Evolutionary conservation across 1,140 invertebrate genomes (phyloP), one percentile per base, ranked within the genome.

Genomic region (Hylaeus anthracinus): DNA sequence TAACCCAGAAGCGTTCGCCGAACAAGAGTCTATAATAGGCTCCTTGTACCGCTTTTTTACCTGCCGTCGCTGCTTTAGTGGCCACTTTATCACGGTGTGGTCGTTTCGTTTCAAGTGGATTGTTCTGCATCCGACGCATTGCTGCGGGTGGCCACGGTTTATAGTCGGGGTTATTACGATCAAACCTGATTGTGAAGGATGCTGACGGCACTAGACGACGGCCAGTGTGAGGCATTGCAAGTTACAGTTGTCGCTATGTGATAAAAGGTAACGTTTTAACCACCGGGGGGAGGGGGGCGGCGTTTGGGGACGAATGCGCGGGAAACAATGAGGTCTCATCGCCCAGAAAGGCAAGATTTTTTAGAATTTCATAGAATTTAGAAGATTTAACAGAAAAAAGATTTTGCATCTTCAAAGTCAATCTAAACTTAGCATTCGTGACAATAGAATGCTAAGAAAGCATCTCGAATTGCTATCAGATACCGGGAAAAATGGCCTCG

Each of bases 91-190:
- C 85, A 86, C 72, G 72, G 70, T 48, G 67, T 60, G 81, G 72
- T 83, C 76, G 81, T 86, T 86, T 86, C 81, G 77, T 77, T 86
- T 86, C 80, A 58, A 86, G 85, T 86, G 84, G 81, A 83, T 88
- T 87, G 81, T 84, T 79, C 81, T 84, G 86, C 83, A 85, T 83
- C 88, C 79, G 83, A 82, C 78, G 78, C 86, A 81, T 73, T 77
- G 87, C 83, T 77, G 79, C 85, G 87, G 85, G 86, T 90, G 81
- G 86, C 72, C 71, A 63, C 77, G 85, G 82, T 90, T 90, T 87
- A 90, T 84, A 84, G 69, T 48, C 43, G 70, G 70, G 74, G 74
- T 90, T 90, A 88, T 88, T 90, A 86, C 80, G 85, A 89, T 89
- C 90, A 89, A 89, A 85, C 70, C 74, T 87, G 74, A 84, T 88